Base-by-base conservation (phyloP, 2,797 vertebrate genomes). In the Malurus leucopterus region DNA sequence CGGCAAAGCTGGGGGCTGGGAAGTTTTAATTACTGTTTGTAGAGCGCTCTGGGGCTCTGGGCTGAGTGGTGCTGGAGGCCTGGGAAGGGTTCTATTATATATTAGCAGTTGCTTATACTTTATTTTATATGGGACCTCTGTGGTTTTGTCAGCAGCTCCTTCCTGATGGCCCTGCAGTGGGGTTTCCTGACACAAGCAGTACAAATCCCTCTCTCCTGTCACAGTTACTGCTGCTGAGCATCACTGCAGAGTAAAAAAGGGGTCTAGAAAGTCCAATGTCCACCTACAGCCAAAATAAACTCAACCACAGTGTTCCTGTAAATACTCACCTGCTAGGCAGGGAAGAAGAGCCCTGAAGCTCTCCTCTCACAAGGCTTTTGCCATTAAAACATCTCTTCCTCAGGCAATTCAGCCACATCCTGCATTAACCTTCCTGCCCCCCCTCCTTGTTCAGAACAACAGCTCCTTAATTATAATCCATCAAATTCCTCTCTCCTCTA, bases 391-490 rank as follows among this genome's bases (percentile, higher is more conserved):
- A 69, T 54, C 34, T 77, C 63, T 65, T 87, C 51, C 73, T 63
- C 61, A 65, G 44, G 51, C 51, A 50, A 20, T 21, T n/a, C 38
- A 72, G 20, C 70, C 67, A 79, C 57, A 49, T 62, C 44, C 78
- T 68, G 44, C 43, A 36, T 62, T 89, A 83, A 74, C 76, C 84
- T 92, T 90, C 70, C 64, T 75, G 67, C 59, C n/a, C 46, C 13
- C 40, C 11, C 44, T 44, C 41, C 49, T 23, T 49, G 17, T 61
- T 89, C 59, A 36, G 87, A 86, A 54, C 69, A 92, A 21, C 46
- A 59, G 76, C 55, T 84, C 58, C 57, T 86, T 91, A 72, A 89
- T 92, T 87, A 64, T 89, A 94, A 95, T 91, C 94, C 76, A 16
- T 32, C 77, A 70, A 91, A 90, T 89, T 81, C 70, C 73, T 85